These are phyloP conservation scores for Bombus haemorrhoidalis DNA, from an alignment of 1,140 invertebrate species.

Conservation along the genomic window DNA sequence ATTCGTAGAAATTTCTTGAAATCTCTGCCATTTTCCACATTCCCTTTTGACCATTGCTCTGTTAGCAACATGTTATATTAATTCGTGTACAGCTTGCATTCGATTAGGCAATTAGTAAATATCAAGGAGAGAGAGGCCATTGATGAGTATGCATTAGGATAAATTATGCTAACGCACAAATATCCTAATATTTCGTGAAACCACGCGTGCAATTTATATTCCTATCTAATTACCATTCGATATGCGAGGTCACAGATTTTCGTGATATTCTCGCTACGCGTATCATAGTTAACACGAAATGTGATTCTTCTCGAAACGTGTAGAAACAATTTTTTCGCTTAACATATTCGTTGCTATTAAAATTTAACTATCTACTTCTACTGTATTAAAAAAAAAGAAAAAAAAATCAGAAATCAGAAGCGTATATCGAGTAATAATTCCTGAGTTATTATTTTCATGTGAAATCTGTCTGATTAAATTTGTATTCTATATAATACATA, in stretches of 20 bases:
- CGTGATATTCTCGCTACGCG: background rate
- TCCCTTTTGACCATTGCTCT: background rate
- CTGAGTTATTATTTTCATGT: too few species aligned
- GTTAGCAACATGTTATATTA: background rate
- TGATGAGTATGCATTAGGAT: background rate
- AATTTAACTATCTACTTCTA: too few species aligned
- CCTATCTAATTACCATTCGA: conserved; percentile 33
- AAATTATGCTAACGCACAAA: conserved; percentile 15
- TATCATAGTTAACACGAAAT: background rate
- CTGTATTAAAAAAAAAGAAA: too few species aligned
- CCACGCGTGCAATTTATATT: conserved; percentile 19
- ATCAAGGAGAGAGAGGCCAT: background rate
- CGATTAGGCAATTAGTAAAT: background rate
- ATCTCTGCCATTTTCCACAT: background rate
- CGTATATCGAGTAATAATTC: too few species aligned
- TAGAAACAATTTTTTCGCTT: background rate
- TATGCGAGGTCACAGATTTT: background rate
- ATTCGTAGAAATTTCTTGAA: background rate
- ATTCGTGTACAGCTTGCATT: background rate
- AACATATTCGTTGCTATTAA: background rate
- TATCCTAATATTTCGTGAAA: conserved; percentile 25
- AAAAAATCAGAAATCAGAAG: too few species aligned
- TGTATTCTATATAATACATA: too few species aligned
- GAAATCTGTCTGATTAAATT: too few species aligned
- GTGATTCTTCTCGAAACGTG: background rate